Evolutionary conservation across 2,797 vertebrate genomes (phyloP).

Genomic region (Heliangelus exortis): DNA sequence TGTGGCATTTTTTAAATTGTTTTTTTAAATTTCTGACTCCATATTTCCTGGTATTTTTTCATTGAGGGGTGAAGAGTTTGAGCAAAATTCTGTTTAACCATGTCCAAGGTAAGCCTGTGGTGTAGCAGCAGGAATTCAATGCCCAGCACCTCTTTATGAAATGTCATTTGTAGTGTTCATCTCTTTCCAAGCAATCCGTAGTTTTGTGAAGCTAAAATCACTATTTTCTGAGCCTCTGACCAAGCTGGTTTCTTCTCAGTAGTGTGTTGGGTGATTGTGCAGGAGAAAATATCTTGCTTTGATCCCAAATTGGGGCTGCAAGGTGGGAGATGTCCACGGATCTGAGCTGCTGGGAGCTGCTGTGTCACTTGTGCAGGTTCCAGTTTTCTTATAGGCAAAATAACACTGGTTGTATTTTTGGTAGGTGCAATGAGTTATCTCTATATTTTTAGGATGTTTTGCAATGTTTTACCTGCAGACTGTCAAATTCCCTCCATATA

Average conservation of each 20-base stretch:
- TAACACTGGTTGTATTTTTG: background rate
- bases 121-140: background rate
- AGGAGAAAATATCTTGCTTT: background rate
- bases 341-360: background rate
- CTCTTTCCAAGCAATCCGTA: background rate
- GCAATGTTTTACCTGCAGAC: background rate
- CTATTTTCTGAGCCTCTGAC: background rate
- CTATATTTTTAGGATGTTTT: background rate
- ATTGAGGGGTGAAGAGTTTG: background rate
- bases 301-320: background rate
- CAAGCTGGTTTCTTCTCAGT: background rate
- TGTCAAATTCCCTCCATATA: background rate
- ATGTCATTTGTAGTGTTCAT: background rate
- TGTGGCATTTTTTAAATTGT: background rate
- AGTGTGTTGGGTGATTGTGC: background rate
- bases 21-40: background rate
- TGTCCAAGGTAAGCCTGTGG: background rate
- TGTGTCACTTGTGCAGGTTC: background rate
- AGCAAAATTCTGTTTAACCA: background rate
- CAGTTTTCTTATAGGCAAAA: background rate
- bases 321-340: background rate
- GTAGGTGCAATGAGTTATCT: accelerated
- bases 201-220: background rate
- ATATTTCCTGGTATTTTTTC: background rate
- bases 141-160: background rate